Base-by-base conservation (phyloP, 2,888 invertebrate species). In the Ennomos fuscantarius region DNA sequence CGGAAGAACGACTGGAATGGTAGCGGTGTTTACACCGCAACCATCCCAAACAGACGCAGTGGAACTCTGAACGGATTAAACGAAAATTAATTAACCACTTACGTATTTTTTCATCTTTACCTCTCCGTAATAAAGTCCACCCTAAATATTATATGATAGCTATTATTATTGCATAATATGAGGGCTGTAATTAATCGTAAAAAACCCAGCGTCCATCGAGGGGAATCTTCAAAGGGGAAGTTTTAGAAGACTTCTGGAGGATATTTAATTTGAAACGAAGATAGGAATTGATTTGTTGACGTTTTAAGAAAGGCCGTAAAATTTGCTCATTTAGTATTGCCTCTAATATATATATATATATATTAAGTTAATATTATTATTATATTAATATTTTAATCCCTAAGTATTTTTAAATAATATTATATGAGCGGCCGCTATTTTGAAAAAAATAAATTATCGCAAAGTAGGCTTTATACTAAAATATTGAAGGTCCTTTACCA, bases 181-280 rank as follows among this genome's bases (percentile, higher is more conserved):
- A 81, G 75, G 72, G 67, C 58, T 73, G 78, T 85, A 86, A 86
- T 87, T 85, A 86, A 74, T 75, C 72, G 70, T 73, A 79, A 80
- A 80, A 79, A 80, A 78, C 62, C 73, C 64, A 62, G 45, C 64
- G 74, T 72, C 77, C 75, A 69, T 59, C 51, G 68, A 73, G 74
- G 74, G 78, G 75, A 75, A 39, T 60, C 66, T 69, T 74, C 69
- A 76, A 76, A 78, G 72, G 69, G 65, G 64, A 51, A 34, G 10
- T 50, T 55, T 46, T 34, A 8, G 8, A 36, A 13, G 42, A 10
- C 44, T 40, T 49, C 39, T 40, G 39, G 44, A 49, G 40, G 49
- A 37, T 8, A 24, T 49, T 49, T 55, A 35, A 48, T 48, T 43
- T 49, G 12, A 49, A 45, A 24, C 24, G 24, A 24, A 24, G 24